Evolutionary conservation across 2,888 invertebrate species (phyloP), one percentile per base, ranked within the genome.

Genomic region (Drosophila lacicola): DNA sequence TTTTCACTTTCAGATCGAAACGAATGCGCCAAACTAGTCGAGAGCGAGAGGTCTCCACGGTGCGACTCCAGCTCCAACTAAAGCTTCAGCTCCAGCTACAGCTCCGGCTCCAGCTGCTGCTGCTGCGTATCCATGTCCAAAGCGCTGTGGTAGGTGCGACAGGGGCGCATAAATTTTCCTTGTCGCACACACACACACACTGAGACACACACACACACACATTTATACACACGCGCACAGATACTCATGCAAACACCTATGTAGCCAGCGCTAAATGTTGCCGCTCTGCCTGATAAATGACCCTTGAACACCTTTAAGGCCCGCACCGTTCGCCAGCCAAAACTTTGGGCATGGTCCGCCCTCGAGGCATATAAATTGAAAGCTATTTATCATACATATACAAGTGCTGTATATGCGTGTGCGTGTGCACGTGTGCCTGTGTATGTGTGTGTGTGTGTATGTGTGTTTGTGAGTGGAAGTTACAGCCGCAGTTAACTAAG

Each of bases 361-460:
- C 84, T 77, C 82, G 62, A 80, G 88, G 88, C 85, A 84, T 89
- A 90, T 89, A 90, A 90, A 90, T 90, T 90, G 90, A 90, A 90
- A 90, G 90, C 90, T 89, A 90, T 90, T 90, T 90, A 90, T 90
- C 90, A 90, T 90, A 88, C 78, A 80, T 78, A 80, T 61, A 86
- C 62, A 74, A 79, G 63, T 67, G 64, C 54, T 69, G 45, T 60
- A 19, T n/a, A 36, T 50, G 50, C 50, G 39, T 56, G 37, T 47
- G 21, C 42, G 34, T 58, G 19, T 54, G 14, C 49, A 29, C 3
- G 53, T 47, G 41, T 29, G 29, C 29, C 29, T 29, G 8, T 29
- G 8, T 29, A 8, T 45, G 34, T 68, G 50, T 44, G 55, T 55
- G 68, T n/a, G n/a, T n/a, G 2, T 17, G 17, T 17, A 2, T 42